Base-by-base conservation (phyloP, 2,888 invertebrate genomes). In the Laothoe populi region DNA sequence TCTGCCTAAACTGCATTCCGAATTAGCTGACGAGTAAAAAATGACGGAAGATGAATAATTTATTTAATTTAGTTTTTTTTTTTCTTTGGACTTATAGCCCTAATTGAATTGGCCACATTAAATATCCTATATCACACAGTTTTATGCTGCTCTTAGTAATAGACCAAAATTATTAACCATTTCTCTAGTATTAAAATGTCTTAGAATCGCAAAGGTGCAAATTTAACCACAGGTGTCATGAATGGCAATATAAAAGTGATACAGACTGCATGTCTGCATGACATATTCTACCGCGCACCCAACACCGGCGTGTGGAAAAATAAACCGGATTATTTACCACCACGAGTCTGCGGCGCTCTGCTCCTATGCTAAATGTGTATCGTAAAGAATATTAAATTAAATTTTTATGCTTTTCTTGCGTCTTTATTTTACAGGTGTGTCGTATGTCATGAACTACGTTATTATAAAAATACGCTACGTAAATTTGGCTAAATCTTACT, bases 361-460 rank as follows among this genome's bases (percentile, higher is more conserved):
- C 35, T 46, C 5, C 53, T 31, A 35, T 53, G 35, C 53, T 53
- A 35, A 53, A 53, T 49, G 49, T n/a, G 10, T 31, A 5, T 19
- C 53, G 31, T 53, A 53, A 53, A 53, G 35, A 35, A 53, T 53
- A 53, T 35, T 53, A 19, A 35, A 53, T 35, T 35, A 53, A 53
- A 53, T 11, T 53, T 35, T 53, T 49, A 49, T 8, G 49, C 4
- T n/a, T 26, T 49, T 26, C 31, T 46, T 24, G 13, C 31, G 26
- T 24, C 26, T 35, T 53, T 53, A 53, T 35, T 53, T 49, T 49
- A 13, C 48, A 24, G n/a, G 5, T 2, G 7, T 23, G 23, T 23
- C 13, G 21, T 46, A 46, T 3, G 4, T 11, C 13, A 11, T 7
- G 13, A 45, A 21, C 0, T 21, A 4, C 10, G 11, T 46, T 8